Base-by-base conservation (phyloP, 2,888 invertebrate genomes). In the Glomeris marginata region DNA sequence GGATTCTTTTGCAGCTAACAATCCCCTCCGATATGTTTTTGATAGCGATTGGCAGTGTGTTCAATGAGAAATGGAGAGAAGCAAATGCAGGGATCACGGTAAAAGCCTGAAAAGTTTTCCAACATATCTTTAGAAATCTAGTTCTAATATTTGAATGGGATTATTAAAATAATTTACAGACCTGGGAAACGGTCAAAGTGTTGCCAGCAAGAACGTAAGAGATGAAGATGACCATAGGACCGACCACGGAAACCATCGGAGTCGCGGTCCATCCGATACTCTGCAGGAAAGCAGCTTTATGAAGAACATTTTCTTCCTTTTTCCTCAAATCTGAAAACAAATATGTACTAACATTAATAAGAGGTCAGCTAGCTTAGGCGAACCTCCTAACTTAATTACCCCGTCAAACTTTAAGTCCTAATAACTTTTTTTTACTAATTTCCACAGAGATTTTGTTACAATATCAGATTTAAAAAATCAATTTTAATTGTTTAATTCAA, bases 161-260 rank as follows among this genome's bases (percentile, higher is more conserved):
- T 36, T 36, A 40, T 15, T 11, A 15, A n/a, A 40, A 40, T 18
- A 40, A 10, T 16, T 16, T 15, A 16, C 58, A 58, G 66, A 77
- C 78, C 70, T 76, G 72, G 13, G 76, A 70, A 6, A 76, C 72
- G n/a, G 72, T 70, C n/a, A 78, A 69, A 59, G 72, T 70, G 60
- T 72, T 66, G 45, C 75, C 75, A 20, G 69, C 63, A 8, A 69
- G 63, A 15, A 76, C 69, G 55, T 76, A 74, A 15, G 72, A 69
- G 18, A 76, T 63, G 58, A 78, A 75, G 0, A 74, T 76, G 41
- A 75, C 63, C 53, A 77, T 74, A n/a, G 74, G 70, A 1, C 76
- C 72, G 41, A 77, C 66, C 15, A 75, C 68, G 13, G 77, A 76
- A n/a, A 77, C 69, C 34, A 75, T 69, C n/a, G 74, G 72, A 13